These are phyloP conservation scores for Sitodiplosis mosellana DNA, from an alignment of 1,140 invertebrate species.

Conservation along the genomic window DNA sequence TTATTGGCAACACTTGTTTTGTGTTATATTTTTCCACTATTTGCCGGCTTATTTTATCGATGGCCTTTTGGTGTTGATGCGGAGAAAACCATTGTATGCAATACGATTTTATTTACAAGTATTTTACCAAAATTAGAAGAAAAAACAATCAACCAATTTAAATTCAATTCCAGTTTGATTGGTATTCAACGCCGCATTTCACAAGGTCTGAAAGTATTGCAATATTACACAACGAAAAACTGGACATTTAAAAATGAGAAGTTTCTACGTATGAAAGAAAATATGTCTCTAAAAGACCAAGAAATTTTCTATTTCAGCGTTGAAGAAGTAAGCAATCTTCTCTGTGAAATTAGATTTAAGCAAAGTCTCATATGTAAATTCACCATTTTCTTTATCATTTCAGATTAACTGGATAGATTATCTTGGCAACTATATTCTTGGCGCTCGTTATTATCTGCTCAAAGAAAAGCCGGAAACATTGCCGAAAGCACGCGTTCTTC, in stretches of 20 bases:
- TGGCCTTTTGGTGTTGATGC: constrained; percentile 38
- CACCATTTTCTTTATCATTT: constrained; percentile 31
- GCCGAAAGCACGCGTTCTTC: constrained; percentile 40
- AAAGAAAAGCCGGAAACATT: constrained; percentile 61
- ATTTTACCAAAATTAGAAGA: neutral
- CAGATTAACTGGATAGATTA: constrained; percentile 48
- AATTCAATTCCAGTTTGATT: constrained; percentile 33
- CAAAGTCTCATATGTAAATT: too few relatives aligned
- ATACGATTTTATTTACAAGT: neutral
- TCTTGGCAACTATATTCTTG: constrained; percentile 49
- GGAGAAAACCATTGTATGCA: constrained; percentile 65
- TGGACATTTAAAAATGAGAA: constrained; percentile 67
- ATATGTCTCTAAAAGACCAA: constrained; percentile 37
- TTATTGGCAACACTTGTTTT: constrained; percentile 42
- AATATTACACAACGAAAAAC: constrained; percentile 72
- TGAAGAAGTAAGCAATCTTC: constrained; percentile 9
- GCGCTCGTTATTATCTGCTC: constrained; percentile 48
- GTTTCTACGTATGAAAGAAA: constrained; percentile 36
- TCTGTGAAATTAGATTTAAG: constrained; percentile 21
- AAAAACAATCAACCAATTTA: neutral
- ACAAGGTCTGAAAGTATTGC: constrained; percentile 42
- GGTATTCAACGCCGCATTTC: constrained; percentile 42
- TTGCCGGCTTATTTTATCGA: constrained; percentile 69
- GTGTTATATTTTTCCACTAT: constrained; percentile 55
- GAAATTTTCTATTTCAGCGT: constrained; percentile 38